Evolutionary conservation across 2,113 vertebrate genomes (phyloP), one percentile per base, ranked within the genome.

Genomic region (Oncorhynchus clarkii): DNA sequence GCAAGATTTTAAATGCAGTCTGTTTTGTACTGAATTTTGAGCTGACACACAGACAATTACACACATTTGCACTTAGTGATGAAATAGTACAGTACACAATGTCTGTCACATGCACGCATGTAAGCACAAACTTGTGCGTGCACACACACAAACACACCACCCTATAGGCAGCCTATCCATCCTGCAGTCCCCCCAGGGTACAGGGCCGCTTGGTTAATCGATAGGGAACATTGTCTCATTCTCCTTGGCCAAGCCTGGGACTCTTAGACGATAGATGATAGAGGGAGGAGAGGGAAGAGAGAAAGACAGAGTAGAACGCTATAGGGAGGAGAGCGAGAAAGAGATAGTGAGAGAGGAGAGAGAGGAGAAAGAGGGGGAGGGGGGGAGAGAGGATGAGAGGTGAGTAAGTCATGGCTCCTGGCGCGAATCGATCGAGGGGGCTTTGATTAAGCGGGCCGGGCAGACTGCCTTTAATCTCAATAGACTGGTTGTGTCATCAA

Each of bases 381-480:
- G 39, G 26, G 26, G 14, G 14, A 14, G 66, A 18, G 29, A n/a
- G 20, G 67, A 69, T 2, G 20, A 39, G 13, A n/a, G 70, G 45
- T 26, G 70, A 51, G 29, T 22, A 26, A 60, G 54, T 16, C 51
- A 62, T 31, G 71, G 14, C 31, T 60, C 27, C 45, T 6, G 24
- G 70, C 20, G 5, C 5, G 5, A 71, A 71, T 71, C 49, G 48
- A 71, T 71, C 7, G 70, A 16, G 14, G 70, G 20, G 70, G 39
- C n/a, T 70, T 70, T 54, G 49, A 54, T 71, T 71, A 13, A 57
- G 24, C 12, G 14, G 45, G 12, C 22, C 14, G 11, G 6, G 24
- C 49, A 71, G 39, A n/a, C 70, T 16, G 48, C 14, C 24, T 57
- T 71, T 71, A 29, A 71, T 71, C 70, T 54, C 24, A 16, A 54